Evolutionary conservation across 37 sponge, comb jelly and placozoan species (phyloP).

Genomic region (Axinella damicornis): DNA sequence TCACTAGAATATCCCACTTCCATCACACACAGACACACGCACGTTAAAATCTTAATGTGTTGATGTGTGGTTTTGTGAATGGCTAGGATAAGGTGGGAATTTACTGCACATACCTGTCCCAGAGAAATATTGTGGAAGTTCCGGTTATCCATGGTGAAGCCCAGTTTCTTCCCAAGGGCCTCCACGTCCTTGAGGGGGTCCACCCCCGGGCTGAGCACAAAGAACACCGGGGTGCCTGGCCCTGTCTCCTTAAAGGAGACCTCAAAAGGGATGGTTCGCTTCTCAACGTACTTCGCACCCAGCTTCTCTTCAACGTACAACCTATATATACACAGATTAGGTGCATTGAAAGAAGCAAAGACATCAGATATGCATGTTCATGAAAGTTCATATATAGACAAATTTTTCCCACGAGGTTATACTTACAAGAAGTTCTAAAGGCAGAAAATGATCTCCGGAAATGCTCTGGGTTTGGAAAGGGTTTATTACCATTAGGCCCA

Average conservation of each 20-base stretch:
- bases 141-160: conserved; percentile 82
- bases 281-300: conserved; percentile 93
- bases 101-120: conserved; percentile 86
- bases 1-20: too few relatives aligned
- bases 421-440: too few relatives aligned
- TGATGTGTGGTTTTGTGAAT: too few relatives aligned
- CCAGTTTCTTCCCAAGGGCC: conserved; percentile 93
- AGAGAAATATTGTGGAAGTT: conserved; percentile 97
- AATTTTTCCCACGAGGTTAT: too few relatives aligned
- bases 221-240: conserved; percentile 97
- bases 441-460: too few relatives aligned
- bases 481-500: too few relatives aligned
- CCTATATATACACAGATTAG: conserved; percentile 46
- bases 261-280: conserved; percentile 85
- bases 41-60: too few relatives aligned
- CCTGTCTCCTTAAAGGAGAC: conserved; percentile 95
- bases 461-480: too few relatives aligned
- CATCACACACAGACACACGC: too few relatives aligned
- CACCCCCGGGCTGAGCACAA: conserved; percentile 98
- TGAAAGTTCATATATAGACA: background rate
- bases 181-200: conserved; percentile 99
- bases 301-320: conserved; percentile 97
- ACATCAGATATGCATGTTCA: background rate
- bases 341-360: background rate
- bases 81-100: too few relatives aligned